phyloP scores from a whole-genome alignment of 1,140 invertebrate genomes.

The Drosophila trapezifrons region DNA sequence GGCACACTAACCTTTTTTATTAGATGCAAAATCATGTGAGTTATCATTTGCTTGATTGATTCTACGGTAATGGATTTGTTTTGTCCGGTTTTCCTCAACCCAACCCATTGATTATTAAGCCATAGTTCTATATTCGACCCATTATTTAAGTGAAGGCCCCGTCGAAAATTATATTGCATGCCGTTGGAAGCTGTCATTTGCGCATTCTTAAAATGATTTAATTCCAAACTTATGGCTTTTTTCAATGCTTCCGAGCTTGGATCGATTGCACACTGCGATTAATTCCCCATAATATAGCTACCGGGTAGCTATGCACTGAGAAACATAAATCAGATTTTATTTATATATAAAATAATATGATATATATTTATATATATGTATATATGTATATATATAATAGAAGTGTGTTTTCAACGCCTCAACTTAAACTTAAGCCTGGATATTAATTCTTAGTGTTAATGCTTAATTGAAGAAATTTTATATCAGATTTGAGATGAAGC shows the following conservation, averaged over 20 bases:
- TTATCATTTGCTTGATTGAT: background rate
- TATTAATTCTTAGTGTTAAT: no score
- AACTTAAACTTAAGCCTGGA: no score
- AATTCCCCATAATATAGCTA: background rate
- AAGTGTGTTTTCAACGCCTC: no score
- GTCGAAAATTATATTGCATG: background rate
- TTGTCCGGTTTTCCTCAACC: background rate
- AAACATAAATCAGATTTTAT: no score
- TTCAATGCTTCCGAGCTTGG: constrained; percentile 1
- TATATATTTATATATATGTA: no score
- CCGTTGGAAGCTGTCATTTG: constrained; percentile 2
- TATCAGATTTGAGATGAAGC: no score
- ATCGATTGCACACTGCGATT: background rate
- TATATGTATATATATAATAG: no score
- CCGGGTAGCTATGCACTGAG: background rate
- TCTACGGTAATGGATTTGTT: background rate
- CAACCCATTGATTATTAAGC: background rate
- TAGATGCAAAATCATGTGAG: no score
- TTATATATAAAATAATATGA: no score
- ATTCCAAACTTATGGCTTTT: background rate
- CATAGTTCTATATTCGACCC: constrained; percentile 1
- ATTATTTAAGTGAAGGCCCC: background rate
- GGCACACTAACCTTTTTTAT: no score
- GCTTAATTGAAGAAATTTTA: no score
- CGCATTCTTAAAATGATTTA: background rate